Evolutionary conservation across 92 coral and sea anemone genomes (phyloP), one percentile per base, ranked within the genome.

Genomic region (Paramuricea clavata): DNA sequence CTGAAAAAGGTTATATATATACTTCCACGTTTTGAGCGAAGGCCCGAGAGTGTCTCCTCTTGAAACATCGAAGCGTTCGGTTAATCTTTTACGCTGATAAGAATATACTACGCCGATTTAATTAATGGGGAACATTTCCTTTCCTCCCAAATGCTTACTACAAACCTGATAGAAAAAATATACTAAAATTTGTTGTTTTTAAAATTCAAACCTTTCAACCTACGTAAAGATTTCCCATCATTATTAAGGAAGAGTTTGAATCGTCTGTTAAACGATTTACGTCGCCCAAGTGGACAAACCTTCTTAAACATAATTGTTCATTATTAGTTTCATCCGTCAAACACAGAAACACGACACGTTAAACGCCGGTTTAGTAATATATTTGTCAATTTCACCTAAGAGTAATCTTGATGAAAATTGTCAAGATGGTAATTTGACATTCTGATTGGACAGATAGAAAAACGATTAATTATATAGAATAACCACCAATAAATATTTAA

Each of bases 401-500:
- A 60, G 31, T 22, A 21, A 22, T 0, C 41, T 0, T 65, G 32
- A 54, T 16, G 41, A 65, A 30, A 65, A 16, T 65, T 11, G 9
- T 33, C 41, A 33, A 11, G 41, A 16, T 4, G 41, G 28, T n/a
- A n/a, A 27, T 33, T 65, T 33, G 39, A 65, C 39, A 19, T 3
- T 65, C 72, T 54, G 23, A 65, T 65, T 65, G 39, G 72, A 31
- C 72, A 33, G 0, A 30, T 12, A 65, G 41, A 28, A 65, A 65
- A 65, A 28, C 41, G 12, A 65, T 27, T 65, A 33, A 27, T 28
- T 39, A 65, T 27, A 28, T 65, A 33, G 22, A 65, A 33, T 65
- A 33, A 65, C 72, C 72, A 28, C 72, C 72, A 12, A 65, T 65
- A 15, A 65, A 65, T 65, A 33, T 28, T 65, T 62, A 62, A 65